A percentile compares a stretch with the other conserved stretches of the same genome.
Evolutionary conservation across 2,888 invertebrate genomes (phyloP).

Genomic region (Aphrophora alni): DNA sequence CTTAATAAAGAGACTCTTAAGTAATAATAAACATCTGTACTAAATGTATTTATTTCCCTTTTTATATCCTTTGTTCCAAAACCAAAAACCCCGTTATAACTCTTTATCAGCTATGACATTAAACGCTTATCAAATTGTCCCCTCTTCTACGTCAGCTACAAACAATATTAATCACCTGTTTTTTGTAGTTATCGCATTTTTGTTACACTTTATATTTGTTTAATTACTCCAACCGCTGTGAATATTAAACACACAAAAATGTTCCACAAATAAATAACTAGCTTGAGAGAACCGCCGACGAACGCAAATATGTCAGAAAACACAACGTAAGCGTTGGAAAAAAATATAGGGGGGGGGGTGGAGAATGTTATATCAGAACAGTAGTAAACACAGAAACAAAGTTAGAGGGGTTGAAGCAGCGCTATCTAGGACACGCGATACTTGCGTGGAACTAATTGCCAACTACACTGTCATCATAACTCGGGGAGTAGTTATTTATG

Average conservation of each 20-base stretch:
- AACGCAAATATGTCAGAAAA: neutral
- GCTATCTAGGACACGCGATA: neutral
- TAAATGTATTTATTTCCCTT: too few species aligned
- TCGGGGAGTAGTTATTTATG: neutral
- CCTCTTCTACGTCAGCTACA: neutral
- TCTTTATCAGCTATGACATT: too few species aligned
- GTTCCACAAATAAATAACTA: neutral
- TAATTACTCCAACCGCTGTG: neutral
- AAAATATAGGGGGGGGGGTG: neutral
- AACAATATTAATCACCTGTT: neutral
- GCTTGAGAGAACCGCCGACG: neutral
- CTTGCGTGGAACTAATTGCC: slow-evolving; percentile 29
- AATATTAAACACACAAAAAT: neutral
- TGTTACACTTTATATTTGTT: neutral
- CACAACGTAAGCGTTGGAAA: neutral
- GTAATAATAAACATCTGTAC: too few species aligned
- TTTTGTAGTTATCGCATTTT: neutral
- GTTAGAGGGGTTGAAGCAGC: neutral
- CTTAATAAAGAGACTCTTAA: too few species aligned
- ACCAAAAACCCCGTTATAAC: too few species aligned
- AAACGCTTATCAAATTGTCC: too few species aligned
- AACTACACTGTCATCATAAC: slow-evolving; percentile 23
- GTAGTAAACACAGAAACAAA: neutral
- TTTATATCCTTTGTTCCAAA: too few species aligned
- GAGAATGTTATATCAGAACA: neutral